A percentile compares a stretch with the other conserved stretches of the same genome.
Evolutionary conservation across 2,888 invertebrate species (phyloP).

Genomic region (Piscicola geometra): DNA sequence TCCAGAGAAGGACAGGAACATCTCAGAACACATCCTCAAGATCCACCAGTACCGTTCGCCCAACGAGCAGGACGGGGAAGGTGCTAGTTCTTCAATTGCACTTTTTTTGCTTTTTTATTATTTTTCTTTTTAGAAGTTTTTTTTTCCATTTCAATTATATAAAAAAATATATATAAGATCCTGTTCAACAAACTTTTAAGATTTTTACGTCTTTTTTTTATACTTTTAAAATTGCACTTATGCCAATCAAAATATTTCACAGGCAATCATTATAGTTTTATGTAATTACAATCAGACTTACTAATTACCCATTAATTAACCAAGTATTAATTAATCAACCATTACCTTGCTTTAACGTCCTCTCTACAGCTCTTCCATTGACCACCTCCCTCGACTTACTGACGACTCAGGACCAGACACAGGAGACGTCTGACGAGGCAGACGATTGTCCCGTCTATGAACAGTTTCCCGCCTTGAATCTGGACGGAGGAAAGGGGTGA

Average conservation of each 20-base stretch:
- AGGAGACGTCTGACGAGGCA: slow-evolving; percentile 48
- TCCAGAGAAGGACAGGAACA: slow-evolving; percentile 77
- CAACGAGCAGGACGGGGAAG: slow-evolving; percentile 88
- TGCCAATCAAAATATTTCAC: too few relatives aligned
- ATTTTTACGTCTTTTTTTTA: too few relatives aligned
- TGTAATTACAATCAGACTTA: too few relatives aligned
- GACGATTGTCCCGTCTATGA: slow-evolving; percentile 67
- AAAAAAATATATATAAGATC: too few relatives aligned
- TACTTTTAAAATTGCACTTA: too few relatives aligned
- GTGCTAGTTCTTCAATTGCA: slow-evolving; percentile 51
- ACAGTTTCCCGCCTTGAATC: slow-evolving; percentile 81
- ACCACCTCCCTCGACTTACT: slow-evolving; percentile 76
- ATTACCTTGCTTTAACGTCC: too few relatives aligned
- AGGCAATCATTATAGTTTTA: too few relatives aligned
- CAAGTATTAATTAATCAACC: too few relatives aligned
- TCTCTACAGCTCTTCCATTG: slow-evolving; percentile 65
- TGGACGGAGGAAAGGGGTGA: slow-evolving; percentile 59
- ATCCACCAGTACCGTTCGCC: slow-evolving; percentile 94
- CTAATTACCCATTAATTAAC: too few relatives aligned
- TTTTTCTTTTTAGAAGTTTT: neutral
- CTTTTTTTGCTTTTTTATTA: neutral
- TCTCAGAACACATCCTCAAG: slow-evolving; percentile 91
- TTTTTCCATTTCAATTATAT: too few relatives aligned
- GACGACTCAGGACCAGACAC: slow-evolving; percentile 74
- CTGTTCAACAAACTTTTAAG: too few relatives aligned